Base-by-base conservation (phyloP, 2,888 invertebrate genomes). In the Pyrocoelia pectoralis region DNA sequence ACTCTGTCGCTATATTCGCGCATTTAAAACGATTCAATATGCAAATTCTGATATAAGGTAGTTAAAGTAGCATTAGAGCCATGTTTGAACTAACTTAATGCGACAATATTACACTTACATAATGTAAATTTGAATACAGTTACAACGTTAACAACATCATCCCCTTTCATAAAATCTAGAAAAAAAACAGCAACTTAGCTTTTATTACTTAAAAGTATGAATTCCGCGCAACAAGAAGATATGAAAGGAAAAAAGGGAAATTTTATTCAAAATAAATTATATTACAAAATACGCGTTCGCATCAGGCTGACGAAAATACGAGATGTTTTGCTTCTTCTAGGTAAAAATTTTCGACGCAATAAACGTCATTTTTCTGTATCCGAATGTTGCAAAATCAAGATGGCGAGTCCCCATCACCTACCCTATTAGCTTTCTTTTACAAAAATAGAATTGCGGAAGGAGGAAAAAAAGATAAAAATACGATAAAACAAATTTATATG, bases 1-100 rank as follows among this genome's bases (percentile, higher is more conserved):
- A 24, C 6, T 6, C n/a, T n/a, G 33, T 33, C 2, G 33, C 3
- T 33, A n/a, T 33, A 33, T n/a, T 6, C n/a, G 33, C 9, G n/a
- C 33, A 33, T 33, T 33, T n/a, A 33, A 33, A 33, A 33, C 33
- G 33, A 33, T 33, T 8, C n/a, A 33, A 33, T n/a, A 33, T 33
- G 33, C 33, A 33, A 33, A 33, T 33, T 33, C n/a, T 33, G 33
- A 33, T 33, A 33, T 33, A 33, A 33, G 2, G 33, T 33, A 33
- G 33, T 33, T 33, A 33, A 33, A 33, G n/a, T 33, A 33, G 33
- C 33, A 33, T 33, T 33, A 33, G 33, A 33, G 33, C 33, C 33
- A n/a, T 33, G 33, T 33, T 33, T 33, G 33, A 33, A 33, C 33
- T 33, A 33, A 33, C 3, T n/a, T 33, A 33, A 33, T 33, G n/a